Percentiles rank a stretch among this genome's conserved stretches.
phyloP scores from a whole-genome alignment of 2,797 vertebrate genomes.

The Platyrinchus mystaceus region DNA sequence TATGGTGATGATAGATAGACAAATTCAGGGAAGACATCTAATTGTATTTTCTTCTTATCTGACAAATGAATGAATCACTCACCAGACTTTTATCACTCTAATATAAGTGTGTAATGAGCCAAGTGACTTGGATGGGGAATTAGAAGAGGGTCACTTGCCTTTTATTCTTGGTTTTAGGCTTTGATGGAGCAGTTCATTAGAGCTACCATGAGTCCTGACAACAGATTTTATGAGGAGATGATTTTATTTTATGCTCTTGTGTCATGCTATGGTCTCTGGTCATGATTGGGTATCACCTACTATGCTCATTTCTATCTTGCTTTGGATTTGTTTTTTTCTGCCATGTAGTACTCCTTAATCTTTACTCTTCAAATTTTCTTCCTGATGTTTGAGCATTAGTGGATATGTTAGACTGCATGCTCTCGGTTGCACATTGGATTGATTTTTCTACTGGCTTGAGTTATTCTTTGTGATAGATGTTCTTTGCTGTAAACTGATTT shows the following conservation, averaged over 20 bases:
- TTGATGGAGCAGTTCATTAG: constrained; percentile 1
- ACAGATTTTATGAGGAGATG: background rate
- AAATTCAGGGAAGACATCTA: background rate
- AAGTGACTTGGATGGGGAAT: constrained; percentile 2
- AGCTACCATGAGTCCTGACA: background rate
- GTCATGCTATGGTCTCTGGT: background rate
- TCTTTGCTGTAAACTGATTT: background rate
- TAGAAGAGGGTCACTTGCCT: background rate
- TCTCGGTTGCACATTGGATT: background rate
- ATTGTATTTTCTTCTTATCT: background rate
- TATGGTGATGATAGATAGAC: background rate
- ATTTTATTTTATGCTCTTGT: background rate
- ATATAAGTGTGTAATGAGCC: constrained; percentile 29
- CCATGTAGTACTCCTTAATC: background rate
- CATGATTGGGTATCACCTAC: background rate
- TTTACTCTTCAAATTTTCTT: background rate
- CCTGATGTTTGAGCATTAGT: background rate
- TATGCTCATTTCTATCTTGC: background rate
- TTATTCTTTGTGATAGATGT: constrained; percentile 24
- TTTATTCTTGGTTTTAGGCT: background rate
- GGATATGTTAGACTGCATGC: background rate
- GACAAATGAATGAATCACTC: background rate
- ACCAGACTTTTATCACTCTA: background rate
- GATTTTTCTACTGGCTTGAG: constrained; percentile 15
- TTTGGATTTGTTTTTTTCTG: background rate